A percentile compares a stretch with the other conserved stretches of the same genome.
Evolutionary conservation across 2,888 invertebrate genomes (phyloP).

Genomic region (Pycnomerus fuliginosus): DNA sequence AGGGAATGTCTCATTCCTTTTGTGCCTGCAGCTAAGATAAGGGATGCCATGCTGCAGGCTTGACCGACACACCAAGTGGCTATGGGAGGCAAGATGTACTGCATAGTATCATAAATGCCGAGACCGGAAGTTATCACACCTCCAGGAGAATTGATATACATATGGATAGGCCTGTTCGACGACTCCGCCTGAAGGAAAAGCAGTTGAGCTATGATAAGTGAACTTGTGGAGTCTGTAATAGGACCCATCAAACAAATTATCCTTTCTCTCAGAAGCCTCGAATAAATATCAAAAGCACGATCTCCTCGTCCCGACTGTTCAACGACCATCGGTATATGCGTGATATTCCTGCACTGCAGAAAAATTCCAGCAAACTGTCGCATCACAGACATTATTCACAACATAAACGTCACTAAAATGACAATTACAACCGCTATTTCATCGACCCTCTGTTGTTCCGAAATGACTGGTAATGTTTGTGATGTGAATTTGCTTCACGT

Average conservation of each 20-base stretch:
- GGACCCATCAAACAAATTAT: conserved; percentile 98
- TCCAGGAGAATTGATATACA: conserved; percentile 93
- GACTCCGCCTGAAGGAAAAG: conserved; percentile 91
- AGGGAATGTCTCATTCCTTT: conserved; percentile 91
- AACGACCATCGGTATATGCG: conserved; percentile 76
- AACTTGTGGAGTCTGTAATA: conserved; percentile 86
- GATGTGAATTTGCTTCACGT: too few species aligned
- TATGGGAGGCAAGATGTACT: conserved; percentile 92
- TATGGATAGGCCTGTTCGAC: conserved; percentile 91
- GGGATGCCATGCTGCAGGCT: conserved; percentile 95
- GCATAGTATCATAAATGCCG: conserved; percentile 99
- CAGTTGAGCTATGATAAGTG: conserved; percentile 90
- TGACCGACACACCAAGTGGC: conserved; percentile 95
- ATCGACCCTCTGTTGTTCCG: too few species aligned
- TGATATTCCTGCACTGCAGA: conserved; percentile 23
- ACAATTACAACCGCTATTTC: too few species aligned
- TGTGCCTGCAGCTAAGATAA: conserved; percentile 85
- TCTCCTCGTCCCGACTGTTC: conserved; percentile 91
- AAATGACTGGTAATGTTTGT: too few species aligned
- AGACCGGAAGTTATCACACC: conserved; percentile 94
- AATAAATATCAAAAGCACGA: conserved; percentile 95
- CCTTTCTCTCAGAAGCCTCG: conserved; percentile 89
- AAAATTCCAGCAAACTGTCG: too few species aligned
- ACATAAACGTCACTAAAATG: too few species aligned
- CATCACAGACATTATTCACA: too few species aligned